Conservation (phyloP, 2,888 invertebrate species). For the Melanchra persicariae region DNA sequence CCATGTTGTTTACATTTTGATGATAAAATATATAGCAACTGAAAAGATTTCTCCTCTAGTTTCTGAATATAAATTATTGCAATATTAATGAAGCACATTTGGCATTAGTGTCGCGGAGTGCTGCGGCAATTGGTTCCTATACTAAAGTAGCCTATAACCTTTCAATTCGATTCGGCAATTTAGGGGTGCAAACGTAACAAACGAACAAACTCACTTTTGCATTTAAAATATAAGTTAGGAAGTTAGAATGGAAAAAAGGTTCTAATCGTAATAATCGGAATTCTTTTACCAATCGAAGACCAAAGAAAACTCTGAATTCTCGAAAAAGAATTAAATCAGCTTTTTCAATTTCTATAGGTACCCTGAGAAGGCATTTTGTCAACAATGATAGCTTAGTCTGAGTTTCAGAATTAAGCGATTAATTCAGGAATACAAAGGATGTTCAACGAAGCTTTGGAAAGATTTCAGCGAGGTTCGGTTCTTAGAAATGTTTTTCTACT, state of each 20-base stretch:
- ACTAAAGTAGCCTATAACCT: no score
- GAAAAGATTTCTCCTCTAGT: no score
- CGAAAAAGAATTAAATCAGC: conserved; percentile 9
- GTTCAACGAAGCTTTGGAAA: conserved; percentile 31
- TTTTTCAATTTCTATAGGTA: conserved; percentile 14
- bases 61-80: no score
- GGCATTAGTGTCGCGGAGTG: no score
- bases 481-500: background rate
- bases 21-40: background rate
- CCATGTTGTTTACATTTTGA: background rate
- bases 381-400: conserved; percentile 14
- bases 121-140: no score
- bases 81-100: no score
- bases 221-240: no score
- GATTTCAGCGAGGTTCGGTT: background rate
- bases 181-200: no score
- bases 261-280: background rate
- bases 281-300: background rate
- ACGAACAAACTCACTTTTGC: no score
- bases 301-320: background rate
- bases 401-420: conserved; percentile 29
- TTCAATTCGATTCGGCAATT: no score
- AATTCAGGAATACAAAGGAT: conserved; percentile 50
- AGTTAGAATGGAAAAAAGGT: no score
- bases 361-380: conserved; percentile 10